These are phyloP conservation scores for Lucinisca nassula DNA, from an alignment of 2,888 invertebrate genomes.

Conservation along the genomic window DNA sequence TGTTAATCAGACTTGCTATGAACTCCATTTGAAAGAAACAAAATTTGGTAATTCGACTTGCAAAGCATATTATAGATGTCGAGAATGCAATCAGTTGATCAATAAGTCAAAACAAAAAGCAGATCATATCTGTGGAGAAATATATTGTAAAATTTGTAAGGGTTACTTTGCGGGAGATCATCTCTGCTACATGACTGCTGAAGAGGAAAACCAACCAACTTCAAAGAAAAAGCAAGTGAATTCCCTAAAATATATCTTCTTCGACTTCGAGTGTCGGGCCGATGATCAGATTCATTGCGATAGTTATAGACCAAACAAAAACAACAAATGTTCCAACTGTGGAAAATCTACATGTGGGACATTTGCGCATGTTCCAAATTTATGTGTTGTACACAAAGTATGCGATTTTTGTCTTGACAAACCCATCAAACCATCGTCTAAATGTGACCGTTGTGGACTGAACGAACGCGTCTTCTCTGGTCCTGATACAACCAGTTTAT, in stretches of 20 bases:
- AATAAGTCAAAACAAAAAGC: background rate
- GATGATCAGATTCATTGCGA: conserved; percentile 18
- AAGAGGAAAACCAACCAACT: background rate
- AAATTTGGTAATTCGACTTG: conserved; percentile 31
- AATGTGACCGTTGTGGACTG: conserved; percentile 8
- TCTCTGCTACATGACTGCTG: background rate
- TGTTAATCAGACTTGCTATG: conserved; percentile 20
- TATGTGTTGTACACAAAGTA: conserved; percentile 25
- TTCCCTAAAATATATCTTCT: background rate
- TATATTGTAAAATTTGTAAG: background rate
- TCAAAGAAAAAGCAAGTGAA: background rate
- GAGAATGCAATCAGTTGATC: conserved; percentile 27
- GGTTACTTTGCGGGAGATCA: background rate
- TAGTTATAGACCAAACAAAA: background rate
- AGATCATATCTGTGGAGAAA: background rate
- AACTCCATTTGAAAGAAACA: conserved; percentile 16
- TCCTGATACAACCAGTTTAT: background rate
- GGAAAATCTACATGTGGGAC: conserved; percentile 1
- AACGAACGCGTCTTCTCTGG: conserved; percentile 32
- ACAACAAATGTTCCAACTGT: conserved; percentile 21
- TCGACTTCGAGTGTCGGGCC: background rate
- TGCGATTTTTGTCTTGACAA: background rate
- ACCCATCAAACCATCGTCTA: background rate
- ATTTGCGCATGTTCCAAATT: conserved; percentile 12
- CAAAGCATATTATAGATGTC: conserved; percentile 23